Percentiles rank a stretch among this genome's conserved stretches.
These are phyloP conservation scores for Alviniconcha marisindica DNA, from an alignment of 1,140 invertebrate species.

Conservation along the genomic window DNA sequence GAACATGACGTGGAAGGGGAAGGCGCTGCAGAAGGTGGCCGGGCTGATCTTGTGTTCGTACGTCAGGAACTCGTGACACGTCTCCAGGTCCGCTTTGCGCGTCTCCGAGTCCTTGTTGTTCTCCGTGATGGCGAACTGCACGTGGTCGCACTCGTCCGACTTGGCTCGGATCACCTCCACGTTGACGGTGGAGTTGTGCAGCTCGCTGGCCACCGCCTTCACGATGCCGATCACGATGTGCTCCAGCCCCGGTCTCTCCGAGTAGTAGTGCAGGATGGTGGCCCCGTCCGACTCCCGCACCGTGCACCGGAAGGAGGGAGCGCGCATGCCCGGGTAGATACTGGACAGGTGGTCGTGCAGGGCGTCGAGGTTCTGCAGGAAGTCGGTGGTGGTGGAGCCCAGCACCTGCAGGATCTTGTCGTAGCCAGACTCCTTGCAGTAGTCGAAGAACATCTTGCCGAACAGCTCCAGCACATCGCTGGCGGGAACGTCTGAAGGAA, in stretches of 20 bases:
- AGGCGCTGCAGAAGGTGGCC: conserved; percentile 93
- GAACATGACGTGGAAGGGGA: conserved; percentile 97
- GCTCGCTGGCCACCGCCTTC: conserved; percentile 89
- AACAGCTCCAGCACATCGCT: conserved; percentile 94
- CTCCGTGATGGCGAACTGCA: conserved; percentile 94
- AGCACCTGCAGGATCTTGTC: conserved; percentile 72
- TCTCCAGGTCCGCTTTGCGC: conserved; percentile 42
- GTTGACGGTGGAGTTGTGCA: conserved; percentile 93
- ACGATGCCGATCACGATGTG: conserved; percentile 56
- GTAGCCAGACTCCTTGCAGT: conserved; percentile 74
- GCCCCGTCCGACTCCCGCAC: conserved; percentile 79
- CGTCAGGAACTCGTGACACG: conserved; percentile 53
- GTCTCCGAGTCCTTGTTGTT: conserved; percentile 80
- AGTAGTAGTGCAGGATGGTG: conserved; percentile 76
- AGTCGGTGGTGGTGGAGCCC: conserved; percentile 69
- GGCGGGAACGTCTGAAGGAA: conserved; percentile 88
- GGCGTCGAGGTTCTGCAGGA: conserved; percentile 73
- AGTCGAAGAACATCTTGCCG: conserved; percentile 84
- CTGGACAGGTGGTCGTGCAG: conserved; percentile 74
- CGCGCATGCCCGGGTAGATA: conserved; percentile 75
- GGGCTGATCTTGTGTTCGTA: conserved; percentile 80
- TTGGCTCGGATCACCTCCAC: conserved; percentile 90
- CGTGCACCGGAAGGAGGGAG: conserved; percentile 76
- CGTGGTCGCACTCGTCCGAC: conserved; percentile 87
- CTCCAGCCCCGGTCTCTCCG: conserved; percentile 70